These are phyloP conservation scores for Ceratina australensis DNA, from an alignment of 1,140 invertebrate genomes.

Conservation along the genomic window DNA sequence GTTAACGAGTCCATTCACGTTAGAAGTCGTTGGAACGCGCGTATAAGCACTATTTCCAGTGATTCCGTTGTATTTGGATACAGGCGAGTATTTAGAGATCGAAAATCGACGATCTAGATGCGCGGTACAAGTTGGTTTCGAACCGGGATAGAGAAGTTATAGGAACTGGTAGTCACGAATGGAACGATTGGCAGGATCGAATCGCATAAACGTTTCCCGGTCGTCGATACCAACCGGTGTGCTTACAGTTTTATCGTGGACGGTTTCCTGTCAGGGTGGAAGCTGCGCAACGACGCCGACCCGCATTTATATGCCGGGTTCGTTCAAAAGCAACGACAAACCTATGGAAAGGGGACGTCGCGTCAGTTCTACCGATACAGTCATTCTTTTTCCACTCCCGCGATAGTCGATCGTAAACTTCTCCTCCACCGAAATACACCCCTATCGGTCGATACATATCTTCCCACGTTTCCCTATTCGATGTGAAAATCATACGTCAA, in stretches of 20 bases:
- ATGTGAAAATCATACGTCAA: no score
- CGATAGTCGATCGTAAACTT: constrained; percentile 2
- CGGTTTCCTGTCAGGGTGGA: not conserved
- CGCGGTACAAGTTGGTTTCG: not conserved
- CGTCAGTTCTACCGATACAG: not conserved
- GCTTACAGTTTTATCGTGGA: constrained; percentile 13
- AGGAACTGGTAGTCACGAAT: not conserved
- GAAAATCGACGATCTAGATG: not conserved
- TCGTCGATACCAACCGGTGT: not conserved
- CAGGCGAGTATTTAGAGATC: not conserved
- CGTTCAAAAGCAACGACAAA: constrained; percentile 29
- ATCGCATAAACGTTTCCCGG: not conserved
- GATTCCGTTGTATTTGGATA: no score
- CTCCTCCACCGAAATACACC: not conserved
- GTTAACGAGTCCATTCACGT: no score
- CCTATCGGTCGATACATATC: no score
- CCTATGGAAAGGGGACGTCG: constrained; percentile 11
- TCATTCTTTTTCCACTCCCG: constrained; percentile 5
- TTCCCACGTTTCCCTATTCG: no score
- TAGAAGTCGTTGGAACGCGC: no score
- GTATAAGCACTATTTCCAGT: no score
- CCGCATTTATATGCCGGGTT: constrained; percentile 25
- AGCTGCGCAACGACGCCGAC: not conserved
- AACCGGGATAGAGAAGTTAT: not conserved
- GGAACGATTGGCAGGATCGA: constrained; percentile 7